Conservation (phyloP, 2,113 vertebrate genomes). For the Siniperca knerii region DNA sequence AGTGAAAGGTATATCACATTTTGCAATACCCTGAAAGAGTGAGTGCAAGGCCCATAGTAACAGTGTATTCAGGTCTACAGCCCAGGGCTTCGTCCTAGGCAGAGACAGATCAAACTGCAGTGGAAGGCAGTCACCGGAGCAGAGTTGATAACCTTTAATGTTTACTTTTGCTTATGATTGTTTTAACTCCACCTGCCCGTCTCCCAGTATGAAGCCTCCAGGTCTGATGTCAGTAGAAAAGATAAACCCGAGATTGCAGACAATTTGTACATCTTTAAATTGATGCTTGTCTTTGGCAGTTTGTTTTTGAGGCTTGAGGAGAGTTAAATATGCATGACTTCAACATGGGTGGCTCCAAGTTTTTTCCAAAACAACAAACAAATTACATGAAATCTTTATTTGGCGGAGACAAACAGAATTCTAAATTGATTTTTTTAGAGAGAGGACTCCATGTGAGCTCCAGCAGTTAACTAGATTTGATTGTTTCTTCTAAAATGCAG, state of each 20-base stretch:
- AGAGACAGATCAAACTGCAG: conserved; percentile 70
- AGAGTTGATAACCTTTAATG: conserved; percentile 69
- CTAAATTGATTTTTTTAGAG: conserved; percentile 68
- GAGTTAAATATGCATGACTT: conserved; percentile 78
- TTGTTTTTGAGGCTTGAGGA: conserved; percentile 71
- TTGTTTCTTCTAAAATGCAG: conserved; percentile 68
- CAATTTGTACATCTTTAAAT: conserved; percentile 72
- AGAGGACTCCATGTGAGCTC: conserved; percentile 55
- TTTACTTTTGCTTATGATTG: conserved; percentile 68
- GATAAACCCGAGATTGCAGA: conserved; percentile 51
- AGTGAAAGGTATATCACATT: conserved; percentile 62
- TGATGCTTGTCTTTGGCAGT: conserved; percentile 66
- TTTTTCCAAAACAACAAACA: conserved; percentile 70
- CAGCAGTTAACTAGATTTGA: conserved; percentile 70
- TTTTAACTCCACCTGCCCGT: conserved; percentile 63
- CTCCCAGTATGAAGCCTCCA: conserved; percentile 44
- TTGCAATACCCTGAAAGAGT: conserved; percentile 73
- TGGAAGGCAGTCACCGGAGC: conserved; percentile 58
- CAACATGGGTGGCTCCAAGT: conserved; percentile 67
- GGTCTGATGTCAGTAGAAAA: conserved; percentile 44
- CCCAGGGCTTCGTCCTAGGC: conserved; percentile 69
- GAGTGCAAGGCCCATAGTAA: conserved; percentile 56
- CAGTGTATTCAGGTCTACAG: conserved; percentile 58
- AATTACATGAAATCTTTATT: conserved; percentile 82
- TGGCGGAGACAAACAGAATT: conserved; percentile 74